Conservation (phyloP, 2,113 vertebrate species). For the Hypanus sabinus region DNA sequence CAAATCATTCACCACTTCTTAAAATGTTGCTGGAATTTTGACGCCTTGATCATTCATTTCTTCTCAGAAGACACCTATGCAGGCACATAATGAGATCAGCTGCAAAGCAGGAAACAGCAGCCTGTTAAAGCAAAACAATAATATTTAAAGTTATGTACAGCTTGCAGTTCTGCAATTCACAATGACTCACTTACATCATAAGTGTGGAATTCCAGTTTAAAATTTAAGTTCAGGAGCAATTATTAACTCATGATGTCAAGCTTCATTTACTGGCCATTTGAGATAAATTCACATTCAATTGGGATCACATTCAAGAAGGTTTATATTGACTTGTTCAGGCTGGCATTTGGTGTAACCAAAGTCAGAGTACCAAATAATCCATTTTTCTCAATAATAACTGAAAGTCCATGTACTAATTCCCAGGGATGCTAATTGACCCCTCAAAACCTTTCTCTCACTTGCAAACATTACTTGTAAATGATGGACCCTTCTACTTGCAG, state of each 20-base stretch:
- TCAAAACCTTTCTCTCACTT: no score
- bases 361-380: not conserved
- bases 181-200: slow-evolving; percentile 15
- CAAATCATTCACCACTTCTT: not conserved
- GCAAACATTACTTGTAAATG: no score
- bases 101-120: not conserved
- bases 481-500: no score
- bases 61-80: not conserved
- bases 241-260: not conserved
- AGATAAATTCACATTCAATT: not conserved
- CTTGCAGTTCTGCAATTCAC: not conserved
- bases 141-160: not conserved
- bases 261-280: not conserved
- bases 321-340: not conserved
- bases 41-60: not conserved
- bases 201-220: not conserved
- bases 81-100: not conserved
- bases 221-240: not conserved
- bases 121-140: not conserved
- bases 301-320: not conserved
- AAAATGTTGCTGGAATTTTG: slow-evolving; percentile 6
- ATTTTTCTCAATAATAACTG: not conserved
- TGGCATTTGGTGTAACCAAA: not conserved
- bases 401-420: not conserved
- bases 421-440: not conserved